Conservation (phyloP, 2,797 vertebrate species). For the Discoglossus pictus region DNA sequence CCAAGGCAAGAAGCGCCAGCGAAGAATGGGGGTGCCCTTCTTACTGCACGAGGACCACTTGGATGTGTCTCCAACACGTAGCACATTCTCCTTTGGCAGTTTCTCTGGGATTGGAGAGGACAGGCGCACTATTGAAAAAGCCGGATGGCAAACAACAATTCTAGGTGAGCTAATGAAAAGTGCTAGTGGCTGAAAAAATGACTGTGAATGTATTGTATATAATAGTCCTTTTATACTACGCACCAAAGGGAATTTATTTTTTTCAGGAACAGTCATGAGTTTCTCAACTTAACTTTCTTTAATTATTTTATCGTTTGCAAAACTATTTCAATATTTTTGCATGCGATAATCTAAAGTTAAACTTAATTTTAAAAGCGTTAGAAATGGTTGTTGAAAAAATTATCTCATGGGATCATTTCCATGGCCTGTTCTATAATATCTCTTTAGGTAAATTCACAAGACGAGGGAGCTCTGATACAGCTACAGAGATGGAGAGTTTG, state of each 20-base stretch:
- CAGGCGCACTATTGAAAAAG: conserved; percentile 85
- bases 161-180: conserved; percentile 78
- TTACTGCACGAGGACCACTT: conserved; percentile 92
- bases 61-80: conserved; percentile 94
- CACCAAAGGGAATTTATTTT: no score
- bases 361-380: no score
- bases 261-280: no score
- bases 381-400: no score
- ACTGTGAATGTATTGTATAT: background rate
- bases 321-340: no score
- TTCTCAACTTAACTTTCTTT: no score
- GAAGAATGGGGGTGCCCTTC: conserved; percentile 94
- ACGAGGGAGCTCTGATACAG: conserved; percentile 89
- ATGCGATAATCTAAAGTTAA: no score
- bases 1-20: conserved; percentile 89
- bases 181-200: fast-evolving
- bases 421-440: background rate
- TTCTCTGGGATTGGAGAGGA: conserved; percentile 96
- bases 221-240: no score
- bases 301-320: no score
- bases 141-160: conserved; percentile 94
- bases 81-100: conserved; percentile 95
- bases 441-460: conserved; percentile 87
- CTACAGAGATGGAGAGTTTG: conserved; percentile 90
- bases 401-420: background rate